Base-by-base conservation (phyloP, 2,888 invertebrate species). In the Helleia helle region DNA sequence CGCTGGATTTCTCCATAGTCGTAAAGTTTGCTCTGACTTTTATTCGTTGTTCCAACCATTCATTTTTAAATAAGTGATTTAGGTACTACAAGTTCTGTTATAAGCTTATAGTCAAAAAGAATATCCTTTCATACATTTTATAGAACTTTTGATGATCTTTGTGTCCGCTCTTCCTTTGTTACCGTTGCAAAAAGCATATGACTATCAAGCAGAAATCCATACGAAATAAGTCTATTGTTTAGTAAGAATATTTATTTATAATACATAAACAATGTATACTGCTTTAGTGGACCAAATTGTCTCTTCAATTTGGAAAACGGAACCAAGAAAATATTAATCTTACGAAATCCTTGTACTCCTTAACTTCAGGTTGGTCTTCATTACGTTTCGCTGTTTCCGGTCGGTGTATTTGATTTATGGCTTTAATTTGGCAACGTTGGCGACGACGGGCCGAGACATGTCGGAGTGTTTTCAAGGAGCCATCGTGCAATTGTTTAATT, bases 401-500 rank as follows among this genome's bases (percentile, higher is more conserved):
- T 70, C 65, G 64, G 63, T 56, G 67, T 70, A 76, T 75, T 79
- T 84, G 84, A 84, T 83, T 84, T 83, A 84, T 81, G 72, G 59
- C 63, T 77, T 83, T 83, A 84, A 84, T 84, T 83, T 83, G 81
- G 79, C 75, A 77, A 77, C 74, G 81, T 81, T 81, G 75, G 69
- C 73, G 77, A 70, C 75, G 83, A 83, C 83, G 79, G 80, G 68
- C 76, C 77, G 79, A 74, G 80, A 83, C 83, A 83, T 76, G 83
- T 81, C 74, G 75, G 81, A 83, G 83, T 83, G 80, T 81, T 81
- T 80, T 83, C 77, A 75, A 81, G 73, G 65, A 83, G 76, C 76
- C 77, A 77, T 80, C 80, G 79, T 72, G 79, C 83, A 76, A 83
- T 81, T 83, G 83, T 84, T 83, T 84, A 84, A 84, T 84, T 84